phyloP scores from a whole-genome alignment of 2,113 vertebrate species.

The Mola mola region DNA sequence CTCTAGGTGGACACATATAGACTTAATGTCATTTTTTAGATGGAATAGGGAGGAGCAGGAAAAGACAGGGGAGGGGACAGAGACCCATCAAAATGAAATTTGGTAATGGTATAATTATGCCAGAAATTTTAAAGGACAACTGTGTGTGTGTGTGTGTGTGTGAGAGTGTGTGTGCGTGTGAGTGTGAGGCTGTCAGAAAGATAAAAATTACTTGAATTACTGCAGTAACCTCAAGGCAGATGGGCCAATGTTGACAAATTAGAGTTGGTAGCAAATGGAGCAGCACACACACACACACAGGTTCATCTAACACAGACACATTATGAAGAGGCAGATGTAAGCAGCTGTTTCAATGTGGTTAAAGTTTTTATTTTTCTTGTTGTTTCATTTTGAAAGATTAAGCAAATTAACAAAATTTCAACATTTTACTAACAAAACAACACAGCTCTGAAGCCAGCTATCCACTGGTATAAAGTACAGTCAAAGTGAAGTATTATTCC shows the following conservation, averaged over 20 bases:
- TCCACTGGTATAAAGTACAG: too few species aligned
- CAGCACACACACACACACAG: neutral
- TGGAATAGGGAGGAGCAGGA: neutral
- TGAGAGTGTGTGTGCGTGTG: conserved; percentile 8
- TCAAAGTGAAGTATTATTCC: too few species aligned
- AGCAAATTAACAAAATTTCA: too few species aligned
- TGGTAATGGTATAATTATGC: conserved; percentile 41
- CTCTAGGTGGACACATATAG: conserved; percentile 4
- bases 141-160: conserved; percentile 16
- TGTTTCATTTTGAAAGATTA: too few species aligned
- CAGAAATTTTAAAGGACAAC: too few species aligned
- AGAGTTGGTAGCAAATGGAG: conserved; percentile 21
- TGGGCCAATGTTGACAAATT: conserved; percentile 40
- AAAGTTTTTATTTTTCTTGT: too few species aligned
- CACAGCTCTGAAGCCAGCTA: too few species aligned
- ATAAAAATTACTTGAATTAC: conserved; percentile 41
- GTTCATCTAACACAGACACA: neutral
- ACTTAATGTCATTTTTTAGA: conserved; percentile 40
- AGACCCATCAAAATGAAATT: conserved; percentile 30
- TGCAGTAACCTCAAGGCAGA: conserved; percentile 51
- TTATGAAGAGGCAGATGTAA: too few species aligned
- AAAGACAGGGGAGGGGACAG: neutral
- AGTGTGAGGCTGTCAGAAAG: conserved; percentile 6
- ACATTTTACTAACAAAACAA: too few species aligned
- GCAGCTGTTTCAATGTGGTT: too few species aligned